Conservation (phyloP, 1,140 invertebrate genomes). For the Coenobita brevimanus region DNA sequence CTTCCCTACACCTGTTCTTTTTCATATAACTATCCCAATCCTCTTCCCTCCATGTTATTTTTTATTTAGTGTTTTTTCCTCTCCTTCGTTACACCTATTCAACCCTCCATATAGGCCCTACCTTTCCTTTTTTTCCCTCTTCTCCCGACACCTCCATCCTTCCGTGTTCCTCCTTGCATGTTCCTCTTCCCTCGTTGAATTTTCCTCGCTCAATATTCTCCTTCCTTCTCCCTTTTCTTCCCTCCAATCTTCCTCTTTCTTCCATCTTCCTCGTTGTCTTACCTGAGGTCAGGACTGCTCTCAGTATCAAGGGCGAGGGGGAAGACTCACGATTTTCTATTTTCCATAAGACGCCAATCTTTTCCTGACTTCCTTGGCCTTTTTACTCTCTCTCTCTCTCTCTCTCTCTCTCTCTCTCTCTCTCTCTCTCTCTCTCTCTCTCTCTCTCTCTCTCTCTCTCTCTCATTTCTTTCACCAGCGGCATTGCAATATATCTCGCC, state of each 20-base stretch:
- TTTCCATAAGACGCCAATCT: slow-evolving; percentile 40
- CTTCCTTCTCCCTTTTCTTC: background rate
- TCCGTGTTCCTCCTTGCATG: background rate
- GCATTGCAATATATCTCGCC: slow-evolving; percentile 11
- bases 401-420: background rate
- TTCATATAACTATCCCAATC: background rate
- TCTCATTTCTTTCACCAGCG: too few relatives aligned
- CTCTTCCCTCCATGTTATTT: background rate
- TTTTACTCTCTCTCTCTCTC: background rate
- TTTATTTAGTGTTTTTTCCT: background rate
- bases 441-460: too few relatives aligned
- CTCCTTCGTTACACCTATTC: background rate
- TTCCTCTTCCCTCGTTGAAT: background rate
- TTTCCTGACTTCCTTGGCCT: background rate
- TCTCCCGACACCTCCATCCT: background rate
- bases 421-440: too few relatives aligned
- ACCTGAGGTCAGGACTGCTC: background rate
- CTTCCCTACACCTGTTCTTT: background rate
- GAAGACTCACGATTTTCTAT: slow-evolving; percentile 21
- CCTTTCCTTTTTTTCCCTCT: background rate
- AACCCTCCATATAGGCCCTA: background rate
- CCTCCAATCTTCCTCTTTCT: background rate
- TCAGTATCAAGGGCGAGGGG: background rate
- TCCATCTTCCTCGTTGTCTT: background rate
- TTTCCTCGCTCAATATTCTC: background rate